Base-by-base conservation (phyloP, 1,140 invertebrate genomes). In the Lepidurus apus region DNA sequence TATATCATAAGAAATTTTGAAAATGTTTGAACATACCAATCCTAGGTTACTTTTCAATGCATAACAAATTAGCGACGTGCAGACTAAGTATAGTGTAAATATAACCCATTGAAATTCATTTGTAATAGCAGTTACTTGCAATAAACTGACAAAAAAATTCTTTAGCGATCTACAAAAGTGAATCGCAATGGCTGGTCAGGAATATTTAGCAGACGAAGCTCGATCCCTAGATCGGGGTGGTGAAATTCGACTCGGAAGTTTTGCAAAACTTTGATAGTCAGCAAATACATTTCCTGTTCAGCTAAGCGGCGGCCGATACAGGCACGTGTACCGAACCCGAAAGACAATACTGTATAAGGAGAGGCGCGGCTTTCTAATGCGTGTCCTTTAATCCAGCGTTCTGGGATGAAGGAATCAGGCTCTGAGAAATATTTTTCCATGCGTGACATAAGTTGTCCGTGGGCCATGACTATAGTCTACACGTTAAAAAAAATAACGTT, bases 221-320 rank as follows among this genome's bases (percentile, higher is more conserved):
- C 8, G 42, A 65, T 73, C 43, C 43, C 73, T n/a, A 78, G 42
- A 9, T 78, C 77, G 10, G 43, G 65, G 24, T 78, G 53, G 73
- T 78, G n/a, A n/a, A 74, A 79, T 79, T 79, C 79, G 13, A 79
- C 53, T 9, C 65, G 45, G 47, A 79, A 77, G 42, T 79, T 76
- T 24, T 79, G 79, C 45, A 79, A 17, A 47, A 74, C 74, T 45
- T 79, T 79, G 74, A 65, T 77, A 0, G 80, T 47, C 13, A 83
- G 73, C 43, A 82, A 43, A 13, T 82, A 78, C 26, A 86, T 81
- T 77, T 86, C 84, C 34, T 82, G 80, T 74, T 85, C 83, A 8
- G 86, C 86, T 53, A 87, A 79, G 9, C 84, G 78, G 77, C 75
- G 79, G n/a, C 86, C 86, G 9, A 86, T 80, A 75, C 86, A 87